Base-by-base conservation (phyloP, 2,113 vertebrate species). In the Solea senegalensis region DNA sequence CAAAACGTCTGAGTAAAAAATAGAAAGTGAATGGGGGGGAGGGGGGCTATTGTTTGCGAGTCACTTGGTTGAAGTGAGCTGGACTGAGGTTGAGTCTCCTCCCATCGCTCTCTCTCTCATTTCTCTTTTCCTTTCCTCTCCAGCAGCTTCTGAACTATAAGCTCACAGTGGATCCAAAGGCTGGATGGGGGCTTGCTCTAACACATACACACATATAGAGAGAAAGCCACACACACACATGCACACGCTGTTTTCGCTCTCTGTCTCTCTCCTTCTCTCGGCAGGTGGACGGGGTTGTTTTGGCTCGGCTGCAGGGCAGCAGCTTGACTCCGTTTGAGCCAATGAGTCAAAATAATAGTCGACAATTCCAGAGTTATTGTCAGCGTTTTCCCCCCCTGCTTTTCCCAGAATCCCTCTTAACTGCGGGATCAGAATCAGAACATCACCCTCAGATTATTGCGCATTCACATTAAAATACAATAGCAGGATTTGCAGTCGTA, bases 251-350 rank as follows among this genome's bases (percentile, higher is more conserved):
- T 56, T 52, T 69, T 44, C 53, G 65, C 68, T 48, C 65, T 76
- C 70, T 60, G 60, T 76, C 52, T 80, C 58, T 73, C 64, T 67
- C 67, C 34, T 64, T 78, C 72, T 68, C 89, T 74, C 91, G 81
- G 90, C 91, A 93, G 92, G 91, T 92, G 92, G 89, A 92, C 86
- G 14, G 72, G 80, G 82, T 78, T 90, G 89, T 91, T 85, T 90
- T 92, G 91, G 91, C 91, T 89, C 69, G 65, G 80, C 86, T 65
- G 82, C 72, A 78, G 85, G 83, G 89, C 90, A 89, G 90, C 89
- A 91, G 91, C 89, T 90, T 91, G 88, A 89, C 87, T 90, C 86
- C 88, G 59, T 89, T 90, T 89, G 87, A 90, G 88, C 88, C 87
- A 90, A 89, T 91, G 90, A 91, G 86, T 86, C 83, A 90, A 90